Evolutionary conservation across 2,888 invertebrate genomes (phyloP).

Genomic region (Dasysyrphus tricinctus): DNA sequence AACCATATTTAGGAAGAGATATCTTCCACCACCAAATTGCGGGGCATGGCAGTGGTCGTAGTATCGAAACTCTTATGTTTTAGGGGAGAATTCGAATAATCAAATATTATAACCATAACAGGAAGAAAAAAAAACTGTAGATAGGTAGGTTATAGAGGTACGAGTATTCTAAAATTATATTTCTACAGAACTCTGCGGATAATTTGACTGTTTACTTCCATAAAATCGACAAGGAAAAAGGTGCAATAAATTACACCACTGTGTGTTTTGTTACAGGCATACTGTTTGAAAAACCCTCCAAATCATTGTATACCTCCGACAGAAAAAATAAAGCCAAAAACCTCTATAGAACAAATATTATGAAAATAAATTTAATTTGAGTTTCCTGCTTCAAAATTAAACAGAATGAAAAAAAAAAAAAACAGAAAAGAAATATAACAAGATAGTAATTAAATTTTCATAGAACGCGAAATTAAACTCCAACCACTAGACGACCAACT

Average conservation of each 20-base stretch:
- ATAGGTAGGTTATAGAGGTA: neutral
- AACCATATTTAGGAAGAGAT: neutral
- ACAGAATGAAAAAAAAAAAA: neutral
- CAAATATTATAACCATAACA: slow-evolving; percentile 16
- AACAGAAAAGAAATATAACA: slow-evolving; percentile 33
- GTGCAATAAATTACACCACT: slow-evolving; percentile 68
- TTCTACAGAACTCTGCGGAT: slow-evolving; percentile 53
- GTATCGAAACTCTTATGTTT: neutral
- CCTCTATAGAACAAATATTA: slow-evolving; percentile 52
- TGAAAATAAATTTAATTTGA: slow-evolving; percentile 71
- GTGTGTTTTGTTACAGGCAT: slow-evolving; percentile 33
- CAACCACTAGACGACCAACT: slow-evolving; percentile 11
- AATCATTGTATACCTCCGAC: neutral
- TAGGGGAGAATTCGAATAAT: slow-evolving; percentile 42
- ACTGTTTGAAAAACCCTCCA: neutral
- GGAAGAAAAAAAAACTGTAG: neutral
- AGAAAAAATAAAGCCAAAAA: neutral
- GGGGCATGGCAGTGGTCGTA: neutral
- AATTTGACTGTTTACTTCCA: too few species aligned
- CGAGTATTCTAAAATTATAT: slow-evolving; percentile 45
- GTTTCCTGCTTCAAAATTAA: slow-evolving; percentile 53
- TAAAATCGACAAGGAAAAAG: slow-evolving; percentile 19
- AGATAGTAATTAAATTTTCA: slow-evolving; percentile 75
- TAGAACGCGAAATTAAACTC: slow-evolving; percentile 61
- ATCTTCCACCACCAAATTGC: neutral